Conservation (phyloP, 2,797 vertebrate species). For the Loriculus beryllinus region DNA sequence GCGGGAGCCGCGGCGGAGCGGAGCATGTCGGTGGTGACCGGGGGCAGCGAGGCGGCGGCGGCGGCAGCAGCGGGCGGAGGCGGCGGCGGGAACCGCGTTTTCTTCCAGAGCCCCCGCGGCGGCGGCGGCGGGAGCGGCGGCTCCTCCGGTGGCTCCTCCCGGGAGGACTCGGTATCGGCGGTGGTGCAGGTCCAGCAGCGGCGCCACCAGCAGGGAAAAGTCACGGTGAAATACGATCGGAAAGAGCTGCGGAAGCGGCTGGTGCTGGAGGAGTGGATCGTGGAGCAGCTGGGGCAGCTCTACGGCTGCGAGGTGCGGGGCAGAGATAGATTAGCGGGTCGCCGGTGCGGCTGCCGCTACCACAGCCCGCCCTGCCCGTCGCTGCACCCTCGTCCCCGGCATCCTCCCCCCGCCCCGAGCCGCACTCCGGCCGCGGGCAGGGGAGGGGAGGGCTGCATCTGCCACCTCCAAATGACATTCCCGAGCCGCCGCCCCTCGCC, state of each 20-base stretch:
- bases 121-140: constrained; percentile 63
- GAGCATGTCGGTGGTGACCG: constrained; percentile 38
- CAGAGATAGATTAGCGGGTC: background rate
- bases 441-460: background rate
- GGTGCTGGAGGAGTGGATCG: constrained; percentile 95
- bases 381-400: background rate
- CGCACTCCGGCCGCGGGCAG: background rate
- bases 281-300: constrained; percentile 92
- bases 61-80: background rate
- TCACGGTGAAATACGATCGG: constrained; percentile 96
- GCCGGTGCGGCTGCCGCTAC: background rate
- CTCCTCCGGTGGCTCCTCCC: constrained; percentile 70
- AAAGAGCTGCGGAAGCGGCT: constrained; percentile 96
- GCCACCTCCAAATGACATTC: constrained; percentile 63
- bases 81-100: constrained; percentile 70
- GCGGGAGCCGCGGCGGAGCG: constrained; percentile 32
- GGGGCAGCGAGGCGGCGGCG: constrained; percentile 69
- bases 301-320: constrained; percentile 91
- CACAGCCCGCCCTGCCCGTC: background rate
- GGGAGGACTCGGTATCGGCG: constrained; percentile 80
- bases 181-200: constrained; percentile 74
- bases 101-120: constrained; percentile 77
- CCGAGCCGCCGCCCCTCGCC: background rate
- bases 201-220: constrained; percentile 93
- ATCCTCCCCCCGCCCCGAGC: background rate